phyloP scores from a whole-genome alignment of 92 coral and sea anemone species.

The Ricordea florida region DNA sequence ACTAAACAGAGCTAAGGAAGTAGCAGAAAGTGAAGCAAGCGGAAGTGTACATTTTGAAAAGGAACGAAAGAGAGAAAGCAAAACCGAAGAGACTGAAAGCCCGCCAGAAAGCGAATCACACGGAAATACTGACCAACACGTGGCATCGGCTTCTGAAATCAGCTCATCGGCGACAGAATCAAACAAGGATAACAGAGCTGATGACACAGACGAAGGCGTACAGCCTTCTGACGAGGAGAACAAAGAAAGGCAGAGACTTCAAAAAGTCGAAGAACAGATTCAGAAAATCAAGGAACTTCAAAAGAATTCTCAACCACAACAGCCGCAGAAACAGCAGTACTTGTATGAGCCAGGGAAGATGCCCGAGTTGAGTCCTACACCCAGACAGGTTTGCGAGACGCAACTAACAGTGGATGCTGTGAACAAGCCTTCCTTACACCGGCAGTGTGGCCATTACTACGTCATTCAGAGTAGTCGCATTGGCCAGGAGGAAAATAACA shows the following conservation, averaged over 20 bases:
- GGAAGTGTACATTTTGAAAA: neutral
- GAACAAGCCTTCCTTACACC: conserved; percentile 64
- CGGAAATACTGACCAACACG: neutral
- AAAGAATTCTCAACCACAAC: conserved; percentile 52
- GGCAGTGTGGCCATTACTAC: conserved; percentile 90
- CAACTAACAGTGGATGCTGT: neutral
- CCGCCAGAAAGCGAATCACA: neutral
- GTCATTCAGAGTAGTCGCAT: conserved; percentile 56
- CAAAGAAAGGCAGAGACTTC: conserved; percentile 54
- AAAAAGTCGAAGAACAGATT: conserved; percentile 70
- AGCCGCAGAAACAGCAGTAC: conserved; percentile 23
- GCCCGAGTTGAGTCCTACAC: conserved; percentile 2
- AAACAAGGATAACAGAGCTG: neutral
- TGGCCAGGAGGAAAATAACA: conserved; percentile 71
- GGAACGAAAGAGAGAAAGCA: neutral
- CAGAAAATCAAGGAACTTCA: conserved; percentile 77
- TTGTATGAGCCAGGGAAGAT: conserved; percentile 41
- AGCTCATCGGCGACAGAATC: neutral
- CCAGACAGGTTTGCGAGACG: neutral
- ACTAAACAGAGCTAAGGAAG: neutral
- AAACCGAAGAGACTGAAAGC: neutral
- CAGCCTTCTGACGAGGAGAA: conserved; percentile 6
- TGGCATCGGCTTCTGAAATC: neutral
- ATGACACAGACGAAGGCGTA: conserved; percentile 2
- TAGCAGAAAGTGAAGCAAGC: neutral